These are phyloP conservation scores for Galemys pyrenaicus DNA, from an alignment of 2,113 vertebrate genomes.

Conservation along the genomic window DNA sequence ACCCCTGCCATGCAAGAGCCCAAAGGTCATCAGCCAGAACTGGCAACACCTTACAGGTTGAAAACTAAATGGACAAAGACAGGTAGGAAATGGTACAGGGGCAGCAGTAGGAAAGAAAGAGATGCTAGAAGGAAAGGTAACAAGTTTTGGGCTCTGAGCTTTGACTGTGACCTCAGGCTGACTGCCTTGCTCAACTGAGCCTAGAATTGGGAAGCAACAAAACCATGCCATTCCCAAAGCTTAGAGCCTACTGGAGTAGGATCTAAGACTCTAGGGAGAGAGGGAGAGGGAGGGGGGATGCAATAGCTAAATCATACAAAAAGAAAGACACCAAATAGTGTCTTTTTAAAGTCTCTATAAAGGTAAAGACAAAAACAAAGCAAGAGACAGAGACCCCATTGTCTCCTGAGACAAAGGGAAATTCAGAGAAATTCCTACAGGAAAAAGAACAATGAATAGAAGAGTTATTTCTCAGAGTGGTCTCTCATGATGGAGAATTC, in stretches of 20 bases:
- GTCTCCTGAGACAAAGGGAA: background rate
- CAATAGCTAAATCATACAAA: background rate
- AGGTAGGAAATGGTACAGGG: too few species aligned
- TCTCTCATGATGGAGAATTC: background rate
- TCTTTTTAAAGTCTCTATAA: too few species aligned
- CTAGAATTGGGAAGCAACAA: background rate
- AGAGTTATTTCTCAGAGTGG: background rate
- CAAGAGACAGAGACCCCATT: too few species aligned
- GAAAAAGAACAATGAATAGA: background rate
- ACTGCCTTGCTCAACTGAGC: background rate
- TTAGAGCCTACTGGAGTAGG: background rate
- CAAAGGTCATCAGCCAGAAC: background rate
- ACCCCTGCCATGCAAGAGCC: background rate
- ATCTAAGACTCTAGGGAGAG: background rate
- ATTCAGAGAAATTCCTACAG: background rate
- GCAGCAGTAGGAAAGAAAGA: background rate
- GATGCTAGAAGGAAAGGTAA: background rate
- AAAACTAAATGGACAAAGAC: background rate
- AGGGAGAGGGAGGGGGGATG: background rate
- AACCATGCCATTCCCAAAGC: background rate
- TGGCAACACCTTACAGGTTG: background rate
- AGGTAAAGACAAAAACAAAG: too few species aligned
- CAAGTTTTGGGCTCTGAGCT: background rate
- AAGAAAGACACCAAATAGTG: background rate
- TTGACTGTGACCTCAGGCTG: background rate